Evolutionary conservation across 1,140 invertebrate genomes (phyloP).

Genomic region (Caerostris darwini): DNA sequence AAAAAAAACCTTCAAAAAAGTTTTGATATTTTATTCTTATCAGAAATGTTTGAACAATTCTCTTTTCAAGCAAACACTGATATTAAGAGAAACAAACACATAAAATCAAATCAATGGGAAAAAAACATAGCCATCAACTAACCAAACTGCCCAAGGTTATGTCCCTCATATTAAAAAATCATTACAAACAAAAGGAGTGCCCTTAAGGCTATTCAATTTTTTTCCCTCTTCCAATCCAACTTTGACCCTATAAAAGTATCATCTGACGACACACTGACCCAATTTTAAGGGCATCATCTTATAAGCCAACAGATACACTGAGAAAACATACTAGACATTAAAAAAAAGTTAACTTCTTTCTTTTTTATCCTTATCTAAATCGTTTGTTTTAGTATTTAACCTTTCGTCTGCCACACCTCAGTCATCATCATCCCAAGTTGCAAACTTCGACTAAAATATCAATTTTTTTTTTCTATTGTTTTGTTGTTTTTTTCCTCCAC

Average conservation of each 20-base stretch:
- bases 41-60: too few relatives aligned
- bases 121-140: neutral
- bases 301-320: neutral
- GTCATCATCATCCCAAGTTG: neutral
- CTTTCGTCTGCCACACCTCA: neutral
- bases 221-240: neutral
- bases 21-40: too few relatives aligned
- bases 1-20: too few relatives aligned
- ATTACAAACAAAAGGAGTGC: neutral
- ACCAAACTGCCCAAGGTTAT: neutral
- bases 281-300: neutral
- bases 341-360: neutral
- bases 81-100: too few relatives aligned
- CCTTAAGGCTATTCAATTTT: neutral
- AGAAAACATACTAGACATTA: neutral
- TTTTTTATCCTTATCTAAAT: neutral
- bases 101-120: neutral
- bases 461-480: too few relatives aligned
- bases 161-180: neutral
- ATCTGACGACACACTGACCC: neutral
- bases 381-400: constrained; percentile 19
- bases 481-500: neutral
- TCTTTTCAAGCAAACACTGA: too few relatives aligned
- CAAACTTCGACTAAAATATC: neutral
- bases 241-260: constrained; percentile 18